phyloP scores from a whole-genome alignment of 2,888 invertebrate genomes.

The Neoaliturus tenellus region DNA sequence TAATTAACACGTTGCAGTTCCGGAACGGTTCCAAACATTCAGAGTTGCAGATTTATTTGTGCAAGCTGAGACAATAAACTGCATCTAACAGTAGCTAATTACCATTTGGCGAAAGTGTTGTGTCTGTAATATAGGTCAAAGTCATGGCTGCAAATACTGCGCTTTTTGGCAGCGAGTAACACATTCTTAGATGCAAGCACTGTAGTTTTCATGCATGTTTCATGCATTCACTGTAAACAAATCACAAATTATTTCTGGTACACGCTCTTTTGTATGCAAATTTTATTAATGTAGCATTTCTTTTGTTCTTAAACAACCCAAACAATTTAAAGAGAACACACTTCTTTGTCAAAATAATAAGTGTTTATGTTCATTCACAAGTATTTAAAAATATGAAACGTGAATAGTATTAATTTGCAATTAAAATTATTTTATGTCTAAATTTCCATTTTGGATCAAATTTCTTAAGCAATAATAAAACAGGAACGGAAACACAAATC shows the following conservation, averaged over 20 bases:
- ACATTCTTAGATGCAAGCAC: not conserved
- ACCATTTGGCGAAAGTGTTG: not conserved
- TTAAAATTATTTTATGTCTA: too few species aligned
- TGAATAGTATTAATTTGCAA: too few species aligned
- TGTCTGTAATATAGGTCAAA: constrained; percentile 11
- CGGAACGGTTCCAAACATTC: not conserved
- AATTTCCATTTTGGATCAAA: too few species aligned
- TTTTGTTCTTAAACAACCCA: too few species aligned
- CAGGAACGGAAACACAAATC: not conserved
- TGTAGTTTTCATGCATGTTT: not conserved
- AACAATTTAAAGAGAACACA: too few species aligned
- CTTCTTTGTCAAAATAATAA: too few species aligned
- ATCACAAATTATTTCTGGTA: not conserved
- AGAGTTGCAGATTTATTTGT: not conserved
- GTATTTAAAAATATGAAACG: too few species aligned
- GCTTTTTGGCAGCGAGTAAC: not conserved
- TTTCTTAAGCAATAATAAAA: too few species aligned
- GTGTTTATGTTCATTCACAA: too few species aligned
- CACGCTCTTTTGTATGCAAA: too few species aligned
- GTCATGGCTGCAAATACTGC: constrained; percentile 42
- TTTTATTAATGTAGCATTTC: too few species aligned
- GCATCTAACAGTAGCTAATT: not conserved
- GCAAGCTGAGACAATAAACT: not conserved
- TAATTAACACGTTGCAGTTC: not conserved
- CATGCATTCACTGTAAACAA: not conserved